phyloP scores from a whole-genome alignment of 2,888 invertebrate genomes.

The Xestia sexstrigata region DNA sequence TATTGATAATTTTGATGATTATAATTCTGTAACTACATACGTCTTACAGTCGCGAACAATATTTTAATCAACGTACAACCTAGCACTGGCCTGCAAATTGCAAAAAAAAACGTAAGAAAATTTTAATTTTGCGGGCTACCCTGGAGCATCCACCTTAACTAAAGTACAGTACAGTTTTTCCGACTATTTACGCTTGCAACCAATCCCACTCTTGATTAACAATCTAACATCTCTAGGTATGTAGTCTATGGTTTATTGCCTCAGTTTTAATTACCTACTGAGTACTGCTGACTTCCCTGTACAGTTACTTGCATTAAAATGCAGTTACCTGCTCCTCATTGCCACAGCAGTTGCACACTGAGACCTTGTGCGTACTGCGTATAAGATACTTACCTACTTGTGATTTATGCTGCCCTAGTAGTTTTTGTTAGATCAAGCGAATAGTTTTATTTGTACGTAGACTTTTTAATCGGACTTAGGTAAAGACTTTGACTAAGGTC shows the following conservation, averaged over 20 bases:
- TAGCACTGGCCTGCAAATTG: too few relatives aligned
- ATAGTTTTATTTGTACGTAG: not conserved
- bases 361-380: conserved; percentile 21
- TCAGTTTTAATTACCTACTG: conserved; percentile 34
- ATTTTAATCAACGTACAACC: too few relatives aligned
- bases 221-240: conserved; percentile 15
- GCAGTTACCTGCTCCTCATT: conserved; percentile 39
- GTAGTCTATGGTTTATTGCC: conserved; percentile 32
- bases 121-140: too few relatives aligned
- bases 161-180: not conserved
- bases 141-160: not conserved
- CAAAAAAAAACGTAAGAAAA: too few relatives aligned
- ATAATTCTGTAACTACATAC: too few relatives aligned
- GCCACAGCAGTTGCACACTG: conserved; percentile 16
- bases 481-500: not conserved
- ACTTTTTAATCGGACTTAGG: not conserved
- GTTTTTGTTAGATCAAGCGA: not conserved
- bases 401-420: conserved; percentile 6
- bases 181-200: conserved; percentile 6
- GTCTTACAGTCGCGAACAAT: too few relatives aligned
- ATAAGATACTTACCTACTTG: conserved; percentile 14
- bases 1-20: too few relatives aligned
- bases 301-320: conserved; percentile 47
- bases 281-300: conserved; percentile 46
- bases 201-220: conserved; percentile 2